A percentile compares a stretch with the other conserved stretches of the same genome.
phyloP scores from a whole-genome alignment of 2,797 vertebrate genomes.

The Thamnophis elegans region DNA sequence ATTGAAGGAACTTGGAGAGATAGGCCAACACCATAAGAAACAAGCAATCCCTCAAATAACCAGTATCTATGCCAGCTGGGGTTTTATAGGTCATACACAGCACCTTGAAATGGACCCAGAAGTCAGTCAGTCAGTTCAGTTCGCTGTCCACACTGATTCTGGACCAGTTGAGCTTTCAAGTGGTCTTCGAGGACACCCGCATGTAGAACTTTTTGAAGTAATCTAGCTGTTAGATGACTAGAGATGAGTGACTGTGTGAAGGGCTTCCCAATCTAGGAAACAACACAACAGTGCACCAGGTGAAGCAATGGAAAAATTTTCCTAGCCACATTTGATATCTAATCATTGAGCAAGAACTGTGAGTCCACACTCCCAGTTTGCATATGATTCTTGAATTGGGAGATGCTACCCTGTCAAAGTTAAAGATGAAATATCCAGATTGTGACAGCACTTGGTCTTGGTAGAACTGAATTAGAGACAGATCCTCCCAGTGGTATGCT shows the following conservation, averaged over 20 bases:
- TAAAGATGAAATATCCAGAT: neutral
- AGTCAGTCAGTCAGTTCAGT: neutral
- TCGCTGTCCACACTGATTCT: neutral
- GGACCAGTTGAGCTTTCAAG: neutral
- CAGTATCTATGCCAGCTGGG: neutral
- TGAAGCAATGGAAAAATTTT: neutral
- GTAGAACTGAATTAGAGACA: neutral
- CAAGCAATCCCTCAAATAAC: neutral
- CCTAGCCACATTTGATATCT: neutral
- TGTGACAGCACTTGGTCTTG: neutral
- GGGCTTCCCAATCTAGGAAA: neutral
- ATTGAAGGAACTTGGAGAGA: neutral
- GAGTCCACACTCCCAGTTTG: neutral
- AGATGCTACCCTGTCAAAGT: neutral
- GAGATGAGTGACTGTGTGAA: neutral
- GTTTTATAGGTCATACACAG: neutral
- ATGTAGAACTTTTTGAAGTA: neutral
- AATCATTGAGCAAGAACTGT: neutral
- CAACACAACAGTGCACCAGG: neutral
- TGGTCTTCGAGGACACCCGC: neutral
- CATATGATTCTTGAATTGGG: neutral
- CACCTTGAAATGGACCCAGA: neutral
- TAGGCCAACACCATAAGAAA: neutral
- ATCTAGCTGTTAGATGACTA: neutral
- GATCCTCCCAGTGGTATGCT: neutral